Evolutionary conservation across 1,140 invertebrate species (phyloP).

Genomic region (Nixonia krombeini): DNA sequence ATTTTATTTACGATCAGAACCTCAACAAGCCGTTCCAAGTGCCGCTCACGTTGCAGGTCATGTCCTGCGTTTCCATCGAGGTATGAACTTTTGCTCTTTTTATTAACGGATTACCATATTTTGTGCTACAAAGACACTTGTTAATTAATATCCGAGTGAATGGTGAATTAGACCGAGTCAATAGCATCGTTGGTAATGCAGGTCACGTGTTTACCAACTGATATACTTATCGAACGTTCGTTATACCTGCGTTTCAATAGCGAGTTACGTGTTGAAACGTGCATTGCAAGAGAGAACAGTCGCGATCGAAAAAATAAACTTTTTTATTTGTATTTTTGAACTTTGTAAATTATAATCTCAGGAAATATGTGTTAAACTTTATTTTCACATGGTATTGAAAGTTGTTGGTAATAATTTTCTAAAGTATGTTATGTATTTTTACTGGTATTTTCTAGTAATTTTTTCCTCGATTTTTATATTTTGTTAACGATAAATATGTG

Average conservation of each 20-base stretch:
- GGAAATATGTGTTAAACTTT: background rate
- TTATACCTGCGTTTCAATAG: too few species aligned
- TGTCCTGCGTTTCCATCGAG: slow-evolving; percentile 83
- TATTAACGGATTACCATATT: background rate
- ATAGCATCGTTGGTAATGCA: slow-evolving; percentile 35
- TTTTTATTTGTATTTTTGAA: background rate
- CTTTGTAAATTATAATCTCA: background rate
- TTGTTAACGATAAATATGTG: too few species aligned
- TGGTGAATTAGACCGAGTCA: slow-evolving; percentile 30
- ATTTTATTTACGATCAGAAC: slow-evolving; percentile 77
- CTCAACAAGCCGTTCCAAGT: slow-evolving; percentile 70
- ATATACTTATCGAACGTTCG: slow-evolving; percentile 27
- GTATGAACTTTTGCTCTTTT: slow-evolving; percentile 64
- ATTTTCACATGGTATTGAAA: background rate
- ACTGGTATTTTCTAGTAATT: too few species aligned
- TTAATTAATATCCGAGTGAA: slow-evolving; percentile 14
- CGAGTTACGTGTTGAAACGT: too few species aligned
- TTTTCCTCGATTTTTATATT: too few species aligned
- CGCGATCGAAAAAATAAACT: too few species aligned
- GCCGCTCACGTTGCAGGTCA: slow-evolving; percentile 79
- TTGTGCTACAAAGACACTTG: background rate
- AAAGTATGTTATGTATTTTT: too few species aligned
- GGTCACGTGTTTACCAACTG: slow-evolving; percentile 18
- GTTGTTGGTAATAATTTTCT: slow-evolving; percentile 3
- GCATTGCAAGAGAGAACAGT: too few species aligned